phyloP scores from a whole-genome alignment of 2,888 invertebrate species.

The Lepidocyrtinus sp. region DNA sequence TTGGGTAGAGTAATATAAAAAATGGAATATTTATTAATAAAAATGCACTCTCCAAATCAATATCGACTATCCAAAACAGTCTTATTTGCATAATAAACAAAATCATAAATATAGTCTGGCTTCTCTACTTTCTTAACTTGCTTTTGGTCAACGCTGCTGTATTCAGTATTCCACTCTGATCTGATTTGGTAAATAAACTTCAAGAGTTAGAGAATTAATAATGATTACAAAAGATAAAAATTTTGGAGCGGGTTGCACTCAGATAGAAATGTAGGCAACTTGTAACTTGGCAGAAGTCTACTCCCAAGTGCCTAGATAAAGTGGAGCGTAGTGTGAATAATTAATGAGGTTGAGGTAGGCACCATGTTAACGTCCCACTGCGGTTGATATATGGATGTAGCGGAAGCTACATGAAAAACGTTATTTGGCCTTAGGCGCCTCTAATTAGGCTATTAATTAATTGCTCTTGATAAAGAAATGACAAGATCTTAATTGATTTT shows the following conservation, averaged over 20 bases:
- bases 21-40: neutral
- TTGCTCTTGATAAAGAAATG: neutral
- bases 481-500: neutral
- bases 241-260: neutral
- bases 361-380: neutral
- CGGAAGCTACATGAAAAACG: too few relatives aligned
- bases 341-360: neutral
- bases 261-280: neutral
- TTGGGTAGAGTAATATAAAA: neutral
- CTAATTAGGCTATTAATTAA: neutral
- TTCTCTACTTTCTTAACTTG: too few relatives aligned
- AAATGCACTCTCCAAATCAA: neutral
- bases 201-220: too few relatives aligned
- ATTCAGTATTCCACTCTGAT: too few relatives aligned
- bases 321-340: neutral
- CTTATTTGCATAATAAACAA: neutral
- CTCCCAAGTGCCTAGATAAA: neutral
- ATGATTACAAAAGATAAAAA: too few relatives aligned
- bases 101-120: neutral
- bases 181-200: too few relatives aligned
- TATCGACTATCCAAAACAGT: neutral
- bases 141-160: too few relatives aligned
- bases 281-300: too few relatives aligned
- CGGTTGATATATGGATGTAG: neutral
- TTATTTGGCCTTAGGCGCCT: too few relatives aligned